Evolutionary conservation across 1,140 invertebrate genomes (phyloP).

Genomic region (Cyrtorhinus lividipennis): DNA sequence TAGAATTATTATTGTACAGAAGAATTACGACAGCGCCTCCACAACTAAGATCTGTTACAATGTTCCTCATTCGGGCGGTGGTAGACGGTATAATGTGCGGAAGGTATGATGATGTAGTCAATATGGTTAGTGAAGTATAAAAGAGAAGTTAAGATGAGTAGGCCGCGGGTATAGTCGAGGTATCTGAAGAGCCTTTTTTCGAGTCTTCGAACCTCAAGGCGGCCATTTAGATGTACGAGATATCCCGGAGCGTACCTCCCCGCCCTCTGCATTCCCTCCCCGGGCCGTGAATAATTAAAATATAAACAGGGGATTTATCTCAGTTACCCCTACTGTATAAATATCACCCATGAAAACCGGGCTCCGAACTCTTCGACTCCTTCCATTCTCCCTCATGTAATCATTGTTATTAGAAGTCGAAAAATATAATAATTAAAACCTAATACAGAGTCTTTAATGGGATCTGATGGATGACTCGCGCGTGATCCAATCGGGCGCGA

Average conservation of each 20-base stretch:
- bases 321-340: constrained; percentile 8
- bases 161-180: too few relatives aligned
- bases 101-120: too few relatives aligned
- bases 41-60: too few relatives aligned
- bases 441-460: not conserved
- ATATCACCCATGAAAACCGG: not conserved
- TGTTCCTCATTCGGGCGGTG: too few relatives aligned
- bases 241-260: not conserved
- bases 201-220: constrained; percentile 4
- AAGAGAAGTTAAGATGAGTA: too few relatives aligned
- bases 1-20: too few relatives aligned
- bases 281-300: constrained; percentile 6
- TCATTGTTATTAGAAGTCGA: constrained; percentile 4
- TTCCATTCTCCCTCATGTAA: not conserved
- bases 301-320: constrained; percentile 10
- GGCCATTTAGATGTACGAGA: constrained; percentile 5
- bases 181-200: too few relatives aligned
- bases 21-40: too few relatives aligned
- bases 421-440: constrained; percentile 9
- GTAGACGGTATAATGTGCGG: too few relatives aligned
- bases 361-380: not conserved
- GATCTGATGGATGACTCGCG: not conserved
- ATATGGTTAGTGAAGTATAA: too few relatives aligned
- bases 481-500: not conserved
- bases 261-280: not conserved